Conservation (phyloP, 2,113 vertebrate genomes). For the Mesembrinibis cayennensis region DNA sequence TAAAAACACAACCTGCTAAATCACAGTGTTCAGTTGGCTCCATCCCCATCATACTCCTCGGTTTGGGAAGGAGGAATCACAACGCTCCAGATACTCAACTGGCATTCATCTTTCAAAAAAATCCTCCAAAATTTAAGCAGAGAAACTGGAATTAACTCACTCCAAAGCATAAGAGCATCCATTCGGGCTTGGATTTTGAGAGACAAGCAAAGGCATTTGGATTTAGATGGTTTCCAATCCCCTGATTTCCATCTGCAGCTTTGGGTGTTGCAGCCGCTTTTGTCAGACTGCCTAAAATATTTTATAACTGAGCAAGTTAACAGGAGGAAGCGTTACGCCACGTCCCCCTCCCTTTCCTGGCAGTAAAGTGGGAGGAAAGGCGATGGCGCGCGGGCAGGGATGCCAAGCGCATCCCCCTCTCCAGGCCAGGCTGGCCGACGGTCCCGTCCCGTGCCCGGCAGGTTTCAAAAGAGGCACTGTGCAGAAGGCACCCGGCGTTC, state of each 20-base stretch:
- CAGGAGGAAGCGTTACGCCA: background rate
- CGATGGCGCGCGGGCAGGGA: fast-evolving
- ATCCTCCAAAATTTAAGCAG: background rate
- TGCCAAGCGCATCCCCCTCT: background rate
- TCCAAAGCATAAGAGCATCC: background rate
- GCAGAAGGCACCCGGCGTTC: background rate
- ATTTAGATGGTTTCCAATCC: background rate
- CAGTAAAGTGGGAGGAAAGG: background rate
- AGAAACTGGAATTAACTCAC: background rate
- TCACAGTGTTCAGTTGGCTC: background rate
- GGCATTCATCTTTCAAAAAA: background rate
- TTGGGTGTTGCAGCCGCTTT: background rate
- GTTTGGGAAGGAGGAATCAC: background rate
- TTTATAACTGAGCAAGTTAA: background rate
- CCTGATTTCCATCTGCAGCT: background rate
- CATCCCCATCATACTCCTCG: fast-evolving
- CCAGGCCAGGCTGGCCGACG: background rate
- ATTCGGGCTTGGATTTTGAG: background rate
- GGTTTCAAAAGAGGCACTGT: background rate
- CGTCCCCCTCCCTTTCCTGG: background rate
- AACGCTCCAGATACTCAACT: fast-evolving
- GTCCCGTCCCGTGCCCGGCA: fast-evolving
- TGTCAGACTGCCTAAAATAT: background rate
- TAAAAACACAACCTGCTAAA: background rate
- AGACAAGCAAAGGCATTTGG: background rate